Percentiles rank a stretch among this genome's conserved stretches.
Conservation (phyloP, 2,113 vertebrate genomes). For the Menura novaehollandiae region DNA sequence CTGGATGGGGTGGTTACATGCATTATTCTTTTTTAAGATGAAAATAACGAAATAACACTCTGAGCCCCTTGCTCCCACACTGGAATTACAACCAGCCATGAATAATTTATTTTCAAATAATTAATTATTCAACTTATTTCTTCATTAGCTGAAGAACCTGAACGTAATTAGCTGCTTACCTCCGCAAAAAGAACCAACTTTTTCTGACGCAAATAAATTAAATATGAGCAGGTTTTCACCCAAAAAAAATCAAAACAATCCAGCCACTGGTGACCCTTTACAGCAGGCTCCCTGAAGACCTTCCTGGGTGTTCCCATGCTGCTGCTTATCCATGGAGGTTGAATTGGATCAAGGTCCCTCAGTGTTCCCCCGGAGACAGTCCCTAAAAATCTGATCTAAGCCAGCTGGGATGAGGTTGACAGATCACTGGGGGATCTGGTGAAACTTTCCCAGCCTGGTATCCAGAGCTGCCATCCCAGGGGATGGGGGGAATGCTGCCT, state of each 20-base stretch:
- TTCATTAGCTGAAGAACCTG: slow-evolving; percentile 57
- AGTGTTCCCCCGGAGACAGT: accelerated
- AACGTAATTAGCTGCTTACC: slow-evolving; percentile 42
- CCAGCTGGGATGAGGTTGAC: background rate
- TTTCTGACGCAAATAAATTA: background rate
- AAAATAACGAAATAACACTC: background rate
- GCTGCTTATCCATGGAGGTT: background rate
- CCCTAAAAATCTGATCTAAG: background rate
- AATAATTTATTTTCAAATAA: slow-evolving; percentile 54
- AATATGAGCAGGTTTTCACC: background rate
- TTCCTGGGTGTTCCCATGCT: background rate
- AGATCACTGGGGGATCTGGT: background rate
- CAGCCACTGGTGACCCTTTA: background rate
- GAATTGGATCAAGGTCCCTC: background rate
- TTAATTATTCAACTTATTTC: slow-evolving; percentile 65
- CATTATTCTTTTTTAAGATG: slow-evolving; percentile 28
- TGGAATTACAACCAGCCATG: slow-evolving; percentile 7
- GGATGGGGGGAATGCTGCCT: background rate
- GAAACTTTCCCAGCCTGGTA: background rate
- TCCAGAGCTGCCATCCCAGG: background rate
- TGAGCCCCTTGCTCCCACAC: background rate
- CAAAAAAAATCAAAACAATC: background rate
- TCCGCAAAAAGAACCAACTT: background rate
- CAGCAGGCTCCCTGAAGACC: background rate
- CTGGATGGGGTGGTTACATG: background rate